Base-by-base conservation (phyloP, 2,888 invertebrate species). In the Drosophila villosipedis region DNA sequence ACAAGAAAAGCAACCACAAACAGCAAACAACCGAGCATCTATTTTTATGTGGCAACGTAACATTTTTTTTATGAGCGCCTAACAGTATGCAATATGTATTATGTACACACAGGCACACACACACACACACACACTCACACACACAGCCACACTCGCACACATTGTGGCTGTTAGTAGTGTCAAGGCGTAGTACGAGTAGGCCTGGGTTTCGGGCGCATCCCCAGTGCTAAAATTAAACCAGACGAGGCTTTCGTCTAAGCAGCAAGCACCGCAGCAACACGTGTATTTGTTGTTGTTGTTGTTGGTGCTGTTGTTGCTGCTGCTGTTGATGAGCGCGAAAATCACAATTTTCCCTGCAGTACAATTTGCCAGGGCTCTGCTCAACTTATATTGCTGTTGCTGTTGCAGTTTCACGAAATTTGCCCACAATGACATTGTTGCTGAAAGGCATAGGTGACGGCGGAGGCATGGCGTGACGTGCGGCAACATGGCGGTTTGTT, bases 291-390 rank as follows among this genome's bases (percentile, higher is more conserved):
- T 68, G 61, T 33, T 62, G 71, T 41, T 66, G 73, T 25, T 68
- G 70, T n/a, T 63, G 70, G 43, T 68, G 62, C 49, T 62, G 68
- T n/a, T 62, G 70, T 39, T 78, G 68, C n/a, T 73, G 72, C 52
- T 67, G 68, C 28, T 76, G 82, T 74, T 87, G 90, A 83, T 88
- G 85, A 87, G 85, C 85, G 85, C 77, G 83, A 88, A 87, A 87
- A 87, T 87, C 86, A 83, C 83, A 87, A 89, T 89, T 87, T 89
- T 87, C 86, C 88, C 88, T 80, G 88, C 83, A 84, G 86, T 80
- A 87, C 90, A 89, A 89, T 87, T 88, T 89, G 81, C 75, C 57
- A 69, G 66, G 54, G 70, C 72, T 72, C 63, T 59, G 68, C 71
- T 74, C 62, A 54, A 62, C 67, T 68, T 64, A 52, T 68, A 60